Evolutionary conservation across 2,113 vertebrate genomes (phyloP).

Genomic region (Hippocampus abdominalis): DNA sequence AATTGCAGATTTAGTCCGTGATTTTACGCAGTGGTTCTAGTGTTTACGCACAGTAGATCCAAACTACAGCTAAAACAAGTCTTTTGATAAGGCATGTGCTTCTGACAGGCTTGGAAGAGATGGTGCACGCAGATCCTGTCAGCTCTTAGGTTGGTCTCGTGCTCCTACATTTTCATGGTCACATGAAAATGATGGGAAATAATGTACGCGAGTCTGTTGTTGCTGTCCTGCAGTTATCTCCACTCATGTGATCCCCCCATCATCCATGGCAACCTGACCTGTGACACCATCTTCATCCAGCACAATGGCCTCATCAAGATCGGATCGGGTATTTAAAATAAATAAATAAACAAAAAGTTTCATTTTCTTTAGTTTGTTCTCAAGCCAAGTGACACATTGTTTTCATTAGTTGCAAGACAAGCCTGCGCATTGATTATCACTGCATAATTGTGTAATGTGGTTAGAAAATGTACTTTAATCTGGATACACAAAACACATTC

Average conservation of each 20-base stretch:
- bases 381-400: neutral
- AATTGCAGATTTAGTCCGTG: neutral
- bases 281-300: conserved; percentile 98
- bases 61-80: conserved; percentile 6
- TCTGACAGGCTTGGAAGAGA: conserved; percentile 90
- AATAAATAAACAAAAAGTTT: conserved; percentile 7
- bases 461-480: conserved; percentile 3
- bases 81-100: conserved; percentile 37
- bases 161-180: neutral
- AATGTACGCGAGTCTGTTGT: neutral
- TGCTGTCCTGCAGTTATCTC: conserved; percentile 49
- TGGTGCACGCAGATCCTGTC: conserved; percentile 98
- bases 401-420: neutral
- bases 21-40: neutral
- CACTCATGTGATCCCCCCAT: conserved; percentile 76
- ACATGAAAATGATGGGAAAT: neutral
- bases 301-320: conserved; percentile 99
- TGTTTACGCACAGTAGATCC: neutral
- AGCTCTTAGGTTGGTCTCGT: conserved; percentile 83
- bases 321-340: conserved; percentile 81
- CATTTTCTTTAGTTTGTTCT: neutral
- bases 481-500: neutral
- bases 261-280: conserved; percentile 83
- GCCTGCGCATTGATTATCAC: neutral
- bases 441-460: neutral